Base-by-base conservation (phyloP, 2,888 invertebrate species). In the Cremastinae sp. region DNA sequence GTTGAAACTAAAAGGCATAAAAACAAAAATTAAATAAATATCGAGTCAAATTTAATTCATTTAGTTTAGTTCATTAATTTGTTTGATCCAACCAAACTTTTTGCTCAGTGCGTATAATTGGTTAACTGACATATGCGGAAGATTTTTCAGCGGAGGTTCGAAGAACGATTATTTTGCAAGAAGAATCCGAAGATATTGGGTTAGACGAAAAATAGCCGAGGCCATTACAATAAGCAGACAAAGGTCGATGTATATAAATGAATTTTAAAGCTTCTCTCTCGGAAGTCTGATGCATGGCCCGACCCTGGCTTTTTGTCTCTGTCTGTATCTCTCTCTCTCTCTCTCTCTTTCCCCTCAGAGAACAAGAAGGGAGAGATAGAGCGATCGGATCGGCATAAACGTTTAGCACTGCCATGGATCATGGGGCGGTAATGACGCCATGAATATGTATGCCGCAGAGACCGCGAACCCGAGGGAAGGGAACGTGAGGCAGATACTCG, bases 391-490 rank as follows among this genome's bases (percentile, higher is more conserved):
- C 81, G 81, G 78, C 83, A 82, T 83, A 82, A 86, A 82, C 86
- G 86, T 85, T 86, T 86, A 86, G 83, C 85, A 83, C 82, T 82
- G 81, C 84, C 85, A 80, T 86, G 86, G 84, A 86, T 85, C 86
- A 85, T 82, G 83, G 81, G 82, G 82, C 83, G 85, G 84, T 86
- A 86, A 86, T 86, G 86, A 86, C 85, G 82, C 85, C 86, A 86
- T 86, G 86, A 86, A 86, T 86, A 86, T 86, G 84, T 86, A 86
- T 86, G 83, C 79, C 72, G 28, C 28, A 28, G 28, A 28, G 28
- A 28, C 28, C 75, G 78, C 78, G 80, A 66, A 78, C 75, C 79
- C 61, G 75, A 75, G 75, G 62, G 77, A 75, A 78, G 81, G 71
- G 78, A 77, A 79, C 74, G 81, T 79, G 82, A 78, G 78, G 76